Evolutionary conservation across 1,140 invertebrate species (phyloP).

Genomic region (Physella acuta): DNA sequence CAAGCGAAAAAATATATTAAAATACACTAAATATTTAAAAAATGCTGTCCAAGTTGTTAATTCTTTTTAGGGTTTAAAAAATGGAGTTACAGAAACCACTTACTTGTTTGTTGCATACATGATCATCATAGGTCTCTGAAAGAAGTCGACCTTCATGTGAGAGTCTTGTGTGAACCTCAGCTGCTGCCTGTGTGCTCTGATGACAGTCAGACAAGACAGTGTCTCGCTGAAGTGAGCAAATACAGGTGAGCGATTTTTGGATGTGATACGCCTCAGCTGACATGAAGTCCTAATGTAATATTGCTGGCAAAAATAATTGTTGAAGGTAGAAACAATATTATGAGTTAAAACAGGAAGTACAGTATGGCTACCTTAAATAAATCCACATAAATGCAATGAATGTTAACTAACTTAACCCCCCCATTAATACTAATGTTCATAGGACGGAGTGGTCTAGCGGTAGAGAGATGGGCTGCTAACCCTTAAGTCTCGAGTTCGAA

Average conservation of each 20-base stretch:
- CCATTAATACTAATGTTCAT: too few species aligned
- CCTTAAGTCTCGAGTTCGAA: too few species aligned
- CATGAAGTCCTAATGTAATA: not conserved
- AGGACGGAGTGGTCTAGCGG: too few species aligned
- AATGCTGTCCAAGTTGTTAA: not conserved
- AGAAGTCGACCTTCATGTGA: not conserved
- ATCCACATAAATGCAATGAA: too few species aligned
- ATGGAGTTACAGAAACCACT: not conserved
- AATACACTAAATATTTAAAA: not conserved
- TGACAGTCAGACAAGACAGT: not conserved
- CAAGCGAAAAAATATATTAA: too few species aligned
- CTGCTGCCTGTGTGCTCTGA: not conserved
- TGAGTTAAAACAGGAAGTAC: too few species aligned
- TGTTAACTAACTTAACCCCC: too few species aligned
- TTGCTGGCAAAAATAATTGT: not conserved
- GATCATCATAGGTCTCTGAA: not conserved
- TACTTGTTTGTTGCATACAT: not conserved
- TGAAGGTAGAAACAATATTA: too few species aligned
- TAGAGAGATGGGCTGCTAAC: too few species aligned
- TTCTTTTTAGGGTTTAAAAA: too few species aligned
- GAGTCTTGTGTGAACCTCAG: not conserved
- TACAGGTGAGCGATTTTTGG: not conserved
- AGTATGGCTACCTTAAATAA: too few species aligned
- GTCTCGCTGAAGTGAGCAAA: constrained; percentile 6
- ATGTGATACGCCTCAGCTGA: not conserved